phyloP scores from a whole-genome alignment of 2,888 invertebrate species.

The Drosophila demipolita region DNA sequence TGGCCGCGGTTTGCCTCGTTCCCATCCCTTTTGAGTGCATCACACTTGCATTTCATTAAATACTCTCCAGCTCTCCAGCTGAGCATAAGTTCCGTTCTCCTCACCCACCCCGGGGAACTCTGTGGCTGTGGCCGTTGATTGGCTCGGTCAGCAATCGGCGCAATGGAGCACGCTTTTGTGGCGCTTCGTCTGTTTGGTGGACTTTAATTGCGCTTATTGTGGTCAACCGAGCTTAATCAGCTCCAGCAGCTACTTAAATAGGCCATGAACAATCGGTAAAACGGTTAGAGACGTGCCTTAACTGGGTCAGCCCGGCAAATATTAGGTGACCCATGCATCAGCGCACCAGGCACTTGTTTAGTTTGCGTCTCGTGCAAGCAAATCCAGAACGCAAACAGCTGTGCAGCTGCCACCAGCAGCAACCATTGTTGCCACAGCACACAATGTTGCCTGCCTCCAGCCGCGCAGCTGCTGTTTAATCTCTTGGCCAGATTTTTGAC shows the following conservation, averaged over 20 bases:
- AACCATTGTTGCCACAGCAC: slow-evolving; percentile 13
- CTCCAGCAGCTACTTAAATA: slow-evolving; percentile 49
- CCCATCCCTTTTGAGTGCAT: slow-evolving; percentile 48
- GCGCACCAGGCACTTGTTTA: slow-evolving; percentile 13
- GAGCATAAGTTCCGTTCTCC: not conserved
- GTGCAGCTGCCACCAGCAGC: slow-evolving; percentile 3
- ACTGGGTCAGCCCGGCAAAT: slow-evolving; percentile 60
- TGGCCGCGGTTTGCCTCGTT: slow-evolving; percentile 51
- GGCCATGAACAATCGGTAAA: slow-evolving; percentile 14
- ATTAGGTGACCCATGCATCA: slow-evolving; percentile 7
- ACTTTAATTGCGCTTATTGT: slow-evolving; percentile 72
- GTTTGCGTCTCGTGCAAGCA: slow-evolving; percentile 40
- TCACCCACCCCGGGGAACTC: not conserved
- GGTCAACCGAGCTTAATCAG: slow-evolving; percentile 59
- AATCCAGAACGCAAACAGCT: slow-evolving; percentile 24
- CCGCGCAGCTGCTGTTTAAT: slow-evolving; percentile 53
- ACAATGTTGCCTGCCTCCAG: slow-evolving; percentile 19
- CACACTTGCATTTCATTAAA: slow-evolving; percentile 38
- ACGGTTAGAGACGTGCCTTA: slow-evolving; percentile 21
- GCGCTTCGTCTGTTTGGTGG: slow-evolving; percentile 55
- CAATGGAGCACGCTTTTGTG: slow-evolving; percentile 37
- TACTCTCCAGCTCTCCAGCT: slow-evolving; percentile 1
- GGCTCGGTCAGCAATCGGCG: slow-evolving; percentile 55
- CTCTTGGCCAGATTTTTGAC: slow-evolving; percentile 75
- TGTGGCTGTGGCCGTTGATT: slow-evolving; percentile 57